Conservation (phyloP, 2,113 vertebrate genomes). For the Cettia cetti region DNA sequence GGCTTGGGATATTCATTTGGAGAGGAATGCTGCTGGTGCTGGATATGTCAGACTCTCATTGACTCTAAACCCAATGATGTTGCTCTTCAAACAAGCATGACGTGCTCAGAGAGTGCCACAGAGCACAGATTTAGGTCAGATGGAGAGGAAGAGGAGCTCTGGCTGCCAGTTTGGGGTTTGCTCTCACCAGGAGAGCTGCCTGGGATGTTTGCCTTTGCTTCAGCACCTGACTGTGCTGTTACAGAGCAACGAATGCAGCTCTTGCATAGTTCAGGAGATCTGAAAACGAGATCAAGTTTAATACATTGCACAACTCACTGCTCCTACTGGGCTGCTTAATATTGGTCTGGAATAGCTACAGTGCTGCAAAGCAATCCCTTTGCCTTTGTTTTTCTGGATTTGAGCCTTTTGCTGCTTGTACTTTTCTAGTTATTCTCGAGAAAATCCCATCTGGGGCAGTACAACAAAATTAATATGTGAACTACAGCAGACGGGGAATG, state of each 20-base stretch:
- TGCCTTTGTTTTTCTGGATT: neutral
- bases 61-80: neutral
- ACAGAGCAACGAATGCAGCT: neutral
- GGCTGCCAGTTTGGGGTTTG: neutral
- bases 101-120: neutral
- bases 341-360: neutral
- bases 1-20: neutral
- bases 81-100: neutral
- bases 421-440: neutral
- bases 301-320: neutral
- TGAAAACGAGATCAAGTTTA: conserved; percentile 18
- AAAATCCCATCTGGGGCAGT: neutral
- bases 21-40: neutral
- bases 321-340: neutral
- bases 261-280: conserved; percentile 24
- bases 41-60: neutral
- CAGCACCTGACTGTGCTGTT: neutral
- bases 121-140: neutral
- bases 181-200: neutral
- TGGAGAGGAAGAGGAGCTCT: neutral
- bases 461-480: neutral
- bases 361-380: neutral
- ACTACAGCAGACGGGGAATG: neutral
- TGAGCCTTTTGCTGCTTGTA: neutral
- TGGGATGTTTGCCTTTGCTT: neutral